Base-by-base conservation (phyloP, 2,113 vertebrate genomes). In the Pitta sordida region DNA sequence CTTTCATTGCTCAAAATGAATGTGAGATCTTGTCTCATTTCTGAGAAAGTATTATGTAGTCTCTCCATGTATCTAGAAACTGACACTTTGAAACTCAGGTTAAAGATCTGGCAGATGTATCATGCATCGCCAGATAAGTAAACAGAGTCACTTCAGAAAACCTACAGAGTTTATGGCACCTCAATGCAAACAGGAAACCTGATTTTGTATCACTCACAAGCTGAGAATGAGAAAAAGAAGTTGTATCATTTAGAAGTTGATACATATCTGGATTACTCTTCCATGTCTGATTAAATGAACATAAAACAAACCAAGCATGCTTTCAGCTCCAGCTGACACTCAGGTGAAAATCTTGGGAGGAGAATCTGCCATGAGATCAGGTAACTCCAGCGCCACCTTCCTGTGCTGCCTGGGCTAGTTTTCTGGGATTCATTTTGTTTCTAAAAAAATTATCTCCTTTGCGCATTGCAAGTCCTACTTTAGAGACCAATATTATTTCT, bases 241-340 rank as follows among this genome's bases (percentile, higher is more conserved):
- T n/a, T n/a, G n/a, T n/a, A n/a, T 21, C 18, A 53, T 62, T 83
- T 63, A 67, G 32, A 91, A 39, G n/a, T 79, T 81, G 69, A 93
- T 94, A 75, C 24, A 13, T 65, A 85, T 49, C 81, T 93, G 65
- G 70, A 79, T 86, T 91, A 87, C 69, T 90, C 65, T 80, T 85
- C 71, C 75, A 65, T 44, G 46, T 80, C 71, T 73, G 49, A 69
- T 80, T 85, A 83, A 95, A 73, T 22, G 94, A 75, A 68, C 52
- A 73, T 41, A 87, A 89, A 91, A 7, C 49, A 90, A 93, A 94
- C 16, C 0, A 0, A 82, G 37, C 21, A 56, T 91, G 32, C 43
- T 91, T 91, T 51, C 21, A 62, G 48, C 39, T 46, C 39, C 80
- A 86, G 37, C 60, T 93, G 76, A 90, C 73, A 90, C 55, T 36